phyloP scores from a whole-genome alignment of 2,888 invertebrate genomes.

The Sceliomorpha sp. region DNA sequence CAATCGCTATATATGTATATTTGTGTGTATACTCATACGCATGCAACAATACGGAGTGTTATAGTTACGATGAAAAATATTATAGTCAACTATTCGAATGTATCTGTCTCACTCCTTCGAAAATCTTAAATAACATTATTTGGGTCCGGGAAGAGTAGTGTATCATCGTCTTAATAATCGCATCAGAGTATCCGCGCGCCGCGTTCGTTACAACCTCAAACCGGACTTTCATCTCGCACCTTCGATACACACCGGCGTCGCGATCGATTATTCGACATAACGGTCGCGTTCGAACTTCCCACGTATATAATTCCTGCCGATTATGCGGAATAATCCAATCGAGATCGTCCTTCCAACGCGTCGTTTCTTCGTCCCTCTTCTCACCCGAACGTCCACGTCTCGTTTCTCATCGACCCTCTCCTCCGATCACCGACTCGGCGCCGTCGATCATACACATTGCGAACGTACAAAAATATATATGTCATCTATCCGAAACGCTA shows the following conservation, averaged over 20 bases:
- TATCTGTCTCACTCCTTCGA: constrained; percentile 40
- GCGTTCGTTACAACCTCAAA: constrained; percentile 40
- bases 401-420: constrained; percentile 9
- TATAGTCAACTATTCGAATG: constrained; percentile 61
- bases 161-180: constrained; percentile 62
- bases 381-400: constrained; percentile 34
- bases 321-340: constrained; percentile 23
- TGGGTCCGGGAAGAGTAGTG: constrained; percentile 79
- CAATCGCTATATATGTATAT: constrained; percentile 60
- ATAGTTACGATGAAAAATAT: constrained; percentile 73
- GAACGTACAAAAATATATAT: constrained; percentile 80
- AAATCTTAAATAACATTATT: constrained; percentile 72
- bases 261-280: background rate
- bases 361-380: constrained; percentile 17
- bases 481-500: constrained; percentile 77
- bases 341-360: no score
- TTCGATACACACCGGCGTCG: background rate
- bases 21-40: constrained; percentile 74
- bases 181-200: constrained; percentile 63
- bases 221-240: constrained; percentile 9
- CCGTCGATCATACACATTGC: constrained; percentile 61
- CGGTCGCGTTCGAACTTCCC: no score
- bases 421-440: constrained; percentile 25
- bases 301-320: no score
- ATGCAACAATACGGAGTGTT: constrained; percentile 78